Base-by-base conservation (phyloP, 1,140 invertebrate genomes). In the Drosophila cardini region DNA sequence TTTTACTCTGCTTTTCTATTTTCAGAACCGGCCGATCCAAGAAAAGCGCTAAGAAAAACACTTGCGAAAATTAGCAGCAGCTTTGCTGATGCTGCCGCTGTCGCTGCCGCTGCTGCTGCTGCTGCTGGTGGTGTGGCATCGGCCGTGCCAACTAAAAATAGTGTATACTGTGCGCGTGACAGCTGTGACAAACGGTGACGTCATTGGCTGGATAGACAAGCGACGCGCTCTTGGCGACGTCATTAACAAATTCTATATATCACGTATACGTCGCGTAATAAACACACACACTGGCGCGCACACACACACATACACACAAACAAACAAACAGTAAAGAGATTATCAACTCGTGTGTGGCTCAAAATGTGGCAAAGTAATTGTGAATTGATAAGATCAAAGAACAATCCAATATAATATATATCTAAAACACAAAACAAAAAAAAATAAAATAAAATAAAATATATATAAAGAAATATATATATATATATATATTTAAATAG, bases 31-130 rank as follows among this genome's bases (percentile, higher is more conserved):
- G 53, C 53, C 72, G 68, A 83, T 83, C 79, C 76, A 80, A 86
- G 79, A 83, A 86, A 86, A 86, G 82, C 83, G 83, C 79, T 62
- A 87, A 85, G 81, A 85, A 84, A 86, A 86, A 87, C 82, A 86
- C 82, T 86, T 86, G 82, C 82, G 86, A 86, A 86, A 83, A 86
- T 87, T 86, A 86, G 83, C 83, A 78, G 83, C 81, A 70, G 45
- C 60, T 45, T 43, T 10, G 38, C 38, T 40, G 52, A 48, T 30
- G 65, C 56, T 45, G 74, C 36, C 10, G 68, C 78, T 1, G 52
- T 36, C 15, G 45, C 57, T 11, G 48, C 53, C 26, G 45, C 43
- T 13, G 18, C 34, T 21, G 53, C 36, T 36, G 50, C 9, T 18
- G 13, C 13, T 43, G 11, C 43, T 42, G 11, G 32, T 34, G 34